Conservation (phyloP, 2,888 invertebrate species). For the Pogonocherus hispidulus region DNA sequence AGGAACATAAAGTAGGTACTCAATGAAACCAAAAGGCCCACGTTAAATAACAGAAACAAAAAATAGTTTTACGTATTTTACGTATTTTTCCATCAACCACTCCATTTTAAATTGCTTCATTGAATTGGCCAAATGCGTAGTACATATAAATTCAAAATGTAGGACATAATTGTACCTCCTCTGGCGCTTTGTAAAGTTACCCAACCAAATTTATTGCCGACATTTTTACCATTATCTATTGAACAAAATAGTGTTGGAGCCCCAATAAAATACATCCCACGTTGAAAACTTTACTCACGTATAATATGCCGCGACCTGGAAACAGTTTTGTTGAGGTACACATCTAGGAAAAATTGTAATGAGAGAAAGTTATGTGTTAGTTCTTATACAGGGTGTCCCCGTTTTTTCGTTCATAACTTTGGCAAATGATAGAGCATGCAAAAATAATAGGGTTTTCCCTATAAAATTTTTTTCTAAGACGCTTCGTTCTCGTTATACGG, state of each 20-base stretch:
- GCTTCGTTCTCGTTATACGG: no score
- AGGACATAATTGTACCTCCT: background rate
- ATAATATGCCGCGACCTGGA: no score
- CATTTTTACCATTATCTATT: background rate
- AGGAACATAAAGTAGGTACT: no score
- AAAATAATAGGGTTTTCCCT: no score
- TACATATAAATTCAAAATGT: background rate
- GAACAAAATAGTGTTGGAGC: background rate
- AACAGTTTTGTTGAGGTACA: no score
- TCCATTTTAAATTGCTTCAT: background rate
- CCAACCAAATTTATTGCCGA: background rate
- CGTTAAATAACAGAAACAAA: no score
- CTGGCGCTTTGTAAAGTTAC: background rate
- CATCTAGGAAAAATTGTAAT: background rate
- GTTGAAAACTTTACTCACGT: background rate
- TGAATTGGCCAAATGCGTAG: background rate
- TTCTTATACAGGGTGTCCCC: no score
- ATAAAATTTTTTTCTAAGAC: no score
- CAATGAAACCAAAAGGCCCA: no score
- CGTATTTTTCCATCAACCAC: background rate
- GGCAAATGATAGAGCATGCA: no score
- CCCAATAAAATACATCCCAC: background rate
- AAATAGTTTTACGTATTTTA: background rate
- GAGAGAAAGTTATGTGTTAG: no score
- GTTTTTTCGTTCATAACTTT: no score